Evolutionary conservation across 2,888 invertebrate genomes (phyloP), one percentile per base, ranked within the genome.

Genomic region (Halictus quadricinctus): DNA sequence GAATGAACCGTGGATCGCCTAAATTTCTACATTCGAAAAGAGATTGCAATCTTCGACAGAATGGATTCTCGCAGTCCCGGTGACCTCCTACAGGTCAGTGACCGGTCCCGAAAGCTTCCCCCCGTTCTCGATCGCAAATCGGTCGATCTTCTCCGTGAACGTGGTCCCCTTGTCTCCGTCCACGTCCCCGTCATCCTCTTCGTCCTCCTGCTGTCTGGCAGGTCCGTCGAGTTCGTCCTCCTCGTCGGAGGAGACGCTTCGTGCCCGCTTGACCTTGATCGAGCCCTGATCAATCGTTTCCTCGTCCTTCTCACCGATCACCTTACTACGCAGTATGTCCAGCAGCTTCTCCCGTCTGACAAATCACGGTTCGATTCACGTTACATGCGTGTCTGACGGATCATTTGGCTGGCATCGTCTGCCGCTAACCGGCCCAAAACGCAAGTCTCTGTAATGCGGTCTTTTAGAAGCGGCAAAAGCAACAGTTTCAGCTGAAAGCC

Each of bases 291-390:
- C 75, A 18, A 60, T 64, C 58, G 85, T 85, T 81, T 86, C 90
- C 86, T 88, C 88, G 85, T 87, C 85, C 79, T 43, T 73, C 81
- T 85, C 76, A 79, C 50, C 83, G 86, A 89, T 91, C 90, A 91
- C 88, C 91, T 92, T 93, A 89, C 93, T 92, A 88, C 91, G 93
- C 83, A 93, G 92, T 85, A 92, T 92, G 87, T 91, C 93, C 91
- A 93, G 92, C 93, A 93, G 94, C 89, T 92, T 93, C 92, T 94
- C 94, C 91, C 94, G 91, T 93, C 94, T 94, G 92, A 92, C 89
- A 94, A 94, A 94, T 93, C 90, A 94, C 90, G 94, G 79, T 92
- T 91, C 91, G 91, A 85, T 81, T 90, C 84, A 87, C 88, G 87
- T 90, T 88, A 87, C 80, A 43, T 87, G 76, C 83, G n/a, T n/a